Conservation (phyloP, 1,140 invertebrate species). For the Aradophagus sp. region DNA sequence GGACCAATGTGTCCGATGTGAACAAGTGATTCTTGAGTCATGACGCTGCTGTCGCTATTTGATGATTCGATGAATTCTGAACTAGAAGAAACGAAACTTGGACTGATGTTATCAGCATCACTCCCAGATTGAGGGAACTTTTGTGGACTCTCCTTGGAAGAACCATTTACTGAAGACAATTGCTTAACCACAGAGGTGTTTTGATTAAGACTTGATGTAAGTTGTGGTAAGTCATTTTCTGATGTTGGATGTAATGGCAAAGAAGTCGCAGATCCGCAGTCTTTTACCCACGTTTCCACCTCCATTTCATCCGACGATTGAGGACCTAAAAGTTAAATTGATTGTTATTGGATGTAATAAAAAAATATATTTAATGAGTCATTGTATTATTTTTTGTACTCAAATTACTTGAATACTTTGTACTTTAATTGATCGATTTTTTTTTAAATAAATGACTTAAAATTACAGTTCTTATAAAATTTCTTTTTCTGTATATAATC, state of each 20-base stretch:
- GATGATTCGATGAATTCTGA: conserved; percentile 55
- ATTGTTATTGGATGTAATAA: neutral
- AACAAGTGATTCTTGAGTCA: conserved; percentile 30
- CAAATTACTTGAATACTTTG: too few species aligned
- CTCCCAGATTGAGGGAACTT: conserved; percentile 23
- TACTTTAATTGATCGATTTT: too few species aligned
- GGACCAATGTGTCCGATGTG: conserved; percentile 53
- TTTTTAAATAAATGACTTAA: too few species aligned
- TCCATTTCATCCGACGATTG: conserved; percentile 66
- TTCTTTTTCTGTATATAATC: too few species aligned
- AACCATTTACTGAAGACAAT: conserved; percentile 42
- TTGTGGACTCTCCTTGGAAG: conserved; percentile 31
- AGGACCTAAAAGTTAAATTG: conserved; percentile 9
- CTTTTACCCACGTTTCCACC: conserved; percentile 72
- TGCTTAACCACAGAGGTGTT: conserved; percentile 43
- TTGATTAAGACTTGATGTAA: conserved; percentile 6
- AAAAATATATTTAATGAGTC: neutral
- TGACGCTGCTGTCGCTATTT: conserved; percentile 32
- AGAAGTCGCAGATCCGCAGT: conserved; percentile 59
- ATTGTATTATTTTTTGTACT: too few species aligned
- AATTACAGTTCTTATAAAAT: too few species aligned
- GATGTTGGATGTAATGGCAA: conserved; percentile 53
- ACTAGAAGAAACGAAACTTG: conserved; percentile 57
- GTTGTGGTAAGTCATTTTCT: conserved; percentile 40
- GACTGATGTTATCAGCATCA: conserved; percentile 36